Base-by-base conservation (phyloP, 2,888 invertebrate species). In the Augiades crinisus region DNA sequence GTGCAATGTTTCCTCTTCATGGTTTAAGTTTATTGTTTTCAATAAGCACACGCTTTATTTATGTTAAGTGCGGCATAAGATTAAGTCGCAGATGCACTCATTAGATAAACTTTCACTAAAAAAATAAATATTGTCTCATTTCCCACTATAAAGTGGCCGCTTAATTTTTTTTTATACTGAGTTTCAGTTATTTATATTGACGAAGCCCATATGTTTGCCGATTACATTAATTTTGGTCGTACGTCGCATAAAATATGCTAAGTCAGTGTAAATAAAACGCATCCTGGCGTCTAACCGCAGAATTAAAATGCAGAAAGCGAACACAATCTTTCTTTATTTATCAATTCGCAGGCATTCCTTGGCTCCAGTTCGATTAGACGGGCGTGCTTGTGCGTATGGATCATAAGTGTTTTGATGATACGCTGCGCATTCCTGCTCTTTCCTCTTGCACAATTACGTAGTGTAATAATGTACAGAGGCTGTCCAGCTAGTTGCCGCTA, bases 401-500 rank as follows among this genome's bases (percentile, higher is more conserved):
- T 40, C 47, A 53, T 52, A 57, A 45, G 44, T 53, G 54, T 56
- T 53, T 47, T 46, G 24, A 41, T 54, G 37, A 49, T 49, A 46
- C 54, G 21, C 22, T 45, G 56, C 30, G 46, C 43, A 46, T 46
- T 43, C 27, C 14, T 27, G 19, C 24, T 21, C 24, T 34, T 38
- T 49, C 33, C 41, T 36, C 43, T 43, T 22, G 21, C 17, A 30
- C 31, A 40, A 49, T 41, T 36, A 19, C 50, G 38, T 41, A 49
- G 47, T 49, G 40, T 37, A 40, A 56, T 54, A 56, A 58, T 59
- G 62, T 63, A 59, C 58, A 54, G 61, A 57, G 64, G 65, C 64
- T 67, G 65, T 70, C 72, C 65, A 68, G 58, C 62, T 67, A 62
- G 67, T 70, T 61, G 67, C 60, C 54, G 56, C 68, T 75, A 80